Evolutionary conservation across 2,797 vertebrate species (phyloP).

Genomic region (Synaphobranchus kaupii): DNA sequence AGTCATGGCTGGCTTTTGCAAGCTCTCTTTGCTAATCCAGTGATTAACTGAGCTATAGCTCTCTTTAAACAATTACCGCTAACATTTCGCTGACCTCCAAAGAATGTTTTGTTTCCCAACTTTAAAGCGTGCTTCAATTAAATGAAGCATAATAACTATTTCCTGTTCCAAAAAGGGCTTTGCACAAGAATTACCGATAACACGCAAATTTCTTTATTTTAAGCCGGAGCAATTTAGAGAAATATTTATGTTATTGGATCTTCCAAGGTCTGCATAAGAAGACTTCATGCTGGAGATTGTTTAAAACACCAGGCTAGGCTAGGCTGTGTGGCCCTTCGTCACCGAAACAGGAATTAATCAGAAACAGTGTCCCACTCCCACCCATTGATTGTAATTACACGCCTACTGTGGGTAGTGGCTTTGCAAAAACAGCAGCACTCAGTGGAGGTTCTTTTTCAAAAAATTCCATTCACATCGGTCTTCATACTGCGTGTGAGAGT

Average conservation of each 20-base stretch:
- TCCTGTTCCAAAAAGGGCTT: background rate
- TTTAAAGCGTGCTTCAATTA: slow-evolving; percentile 18
- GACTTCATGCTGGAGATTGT: background rate
- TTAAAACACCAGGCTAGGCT: background rate
- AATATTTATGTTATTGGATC: background rate
- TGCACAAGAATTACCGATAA: background rate
- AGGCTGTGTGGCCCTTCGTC: background rate
- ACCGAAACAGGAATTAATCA: background rate
- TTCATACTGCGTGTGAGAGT: background rate
- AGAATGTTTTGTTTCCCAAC: background rate
- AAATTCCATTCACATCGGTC: background rate
- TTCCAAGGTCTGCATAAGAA: no score
- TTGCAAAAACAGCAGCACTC: background rate
- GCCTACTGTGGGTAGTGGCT: background rate
- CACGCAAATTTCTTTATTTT: background rate
- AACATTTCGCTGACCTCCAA: slow-evolving; percentile 22
- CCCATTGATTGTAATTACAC: slow-evolving; percentile 20
- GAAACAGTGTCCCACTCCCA: background rate
- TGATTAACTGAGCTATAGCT: slow-evolving; percentile 18
- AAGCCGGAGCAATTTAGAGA: background rate
- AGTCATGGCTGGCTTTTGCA: slow-evolving; percentile 13
- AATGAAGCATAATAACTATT: background rate
- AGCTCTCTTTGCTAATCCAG: slow-evolving; percentile 3
- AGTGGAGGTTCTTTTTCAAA: no score
- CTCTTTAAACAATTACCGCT: slow-evolving; percentile 15